Base-by-base conservation (phyloP, 2,888 invertebrate genomes). In the Apotomis betuletana region DNA sequence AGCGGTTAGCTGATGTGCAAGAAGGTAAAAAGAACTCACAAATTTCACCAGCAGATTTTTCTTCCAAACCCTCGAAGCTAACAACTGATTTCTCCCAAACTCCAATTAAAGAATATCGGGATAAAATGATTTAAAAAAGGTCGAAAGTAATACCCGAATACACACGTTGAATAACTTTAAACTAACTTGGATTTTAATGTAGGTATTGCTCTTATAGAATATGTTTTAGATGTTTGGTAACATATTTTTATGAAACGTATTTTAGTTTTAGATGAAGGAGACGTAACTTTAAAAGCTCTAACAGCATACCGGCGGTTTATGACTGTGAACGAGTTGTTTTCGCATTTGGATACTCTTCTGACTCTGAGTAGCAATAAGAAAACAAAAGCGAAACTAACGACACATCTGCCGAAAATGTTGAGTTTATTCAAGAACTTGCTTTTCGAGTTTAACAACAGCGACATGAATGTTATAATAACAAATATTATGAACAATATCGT, bases 381-480 rank as follows among this genome's bases (percentile, higher is more conserved):
- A 44, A 83, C 83, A 9, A 87, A 84, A 81, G 73, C 65, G 13
- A 89, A 89, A 77, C 74, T 91, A 13, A 79, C 74, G 5, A 52
- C 70, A 5, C 74, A 81, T 72, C 78, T 91, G 13, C 85, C 86
- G n/a, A 74, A 75, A n/a, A 61, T 90, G 52, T 70, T 90, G 12
- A 64, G 72, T 27, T 75, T 91, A 73, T 89, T 91, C 69, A 88
- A 85, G 76, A 75, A 80, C 51, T 77, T 91, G 76, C 79, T 92
- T 4, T 70, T 82, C n/a, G 86, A 90, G 75, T 90, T 86, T 76
- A 84, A 92, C 75, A 85, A 87, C 55, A 90, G 89, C 78, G 86
- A 87, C 81, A 86, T 92, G 74, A 92, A 92, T 76, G 87, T 89
- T 74, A 71, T 86, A 54, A 74, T 91, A 60, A 88, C 88, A 3